Evolutionary conservation across 1,140 invertebrate genomes (phyloP).

Genomic region (Eupeodes corollae): DNA sequence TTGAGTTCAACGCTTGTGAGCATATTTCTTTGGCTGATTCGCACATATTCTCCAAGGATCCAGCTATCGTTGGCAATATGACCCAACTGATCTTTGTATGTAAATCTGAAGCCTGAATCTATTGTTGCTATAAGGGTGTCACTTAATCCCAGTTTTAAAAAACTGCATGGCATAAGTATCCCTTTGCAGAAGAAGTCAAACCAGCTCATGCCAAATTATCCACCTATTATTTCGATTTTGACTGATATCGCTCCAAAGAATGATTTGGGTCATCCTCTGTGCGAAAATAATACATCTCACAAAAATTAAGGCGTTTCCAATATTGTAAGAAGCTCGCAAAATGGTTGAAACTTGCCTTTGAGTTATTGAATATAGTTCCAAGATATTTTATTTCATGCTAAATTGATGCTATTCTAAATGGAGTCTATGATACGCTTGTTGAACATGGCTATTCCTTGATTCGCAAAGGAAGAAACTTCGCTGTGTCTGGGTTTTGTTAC

Average conservation of each 20-base stretch:
- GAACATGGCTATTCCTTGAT: conserved; percentile 39
- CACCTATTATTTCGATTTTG: conserved; percentile 57
- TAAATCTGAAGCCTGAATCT: conserved; percentile 73
- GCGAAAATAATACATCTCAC: conserved; percentile 75
- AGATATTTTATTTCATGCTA: conserved; percentile 87
- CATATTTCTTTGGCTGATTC: conserved; percentile 61
- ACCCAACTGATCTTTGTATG: conserved; percentile 66
- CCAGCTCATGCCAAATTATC: conserved; percentile 41
- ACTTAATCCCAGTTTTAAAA: conserved; percentile 45
- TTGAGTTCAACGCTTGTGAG: conserved; percentile 55
- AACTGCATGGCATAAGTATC: conserved; percentile 41
- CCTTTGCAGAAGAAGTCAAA: conserved; percentile 23
- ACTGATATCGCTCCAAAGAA: conserved; percentile 69
- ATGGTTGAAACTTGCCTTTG: conserved; percentile 55
- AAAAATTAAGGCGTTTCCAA: conserved; percentile 54
- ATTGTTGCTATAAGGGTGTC: conserved; percentile 69
- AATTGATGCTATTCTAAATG: conserved; percentile 76
- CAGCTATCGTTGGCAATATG: conserved; percentile 46
- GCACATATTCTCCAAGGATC: conserved; percentile 50
- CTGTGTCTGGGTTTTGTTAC: conserved; percentile 71
- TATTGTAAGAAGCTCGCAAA: conserved; percentile 48
- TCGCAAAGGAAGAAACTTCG: conserved; percentile 64
- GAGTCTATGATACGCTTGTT: conserved; percentile 59
- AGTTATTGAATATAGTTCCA: conserved; percentile 64
- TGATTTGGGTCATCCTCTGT: conserved; percentile 93